Evolutionary conservation across 2,797 vertebrate genomes (phyloP).

Genomic region (Limosa lapponica): DNA sequence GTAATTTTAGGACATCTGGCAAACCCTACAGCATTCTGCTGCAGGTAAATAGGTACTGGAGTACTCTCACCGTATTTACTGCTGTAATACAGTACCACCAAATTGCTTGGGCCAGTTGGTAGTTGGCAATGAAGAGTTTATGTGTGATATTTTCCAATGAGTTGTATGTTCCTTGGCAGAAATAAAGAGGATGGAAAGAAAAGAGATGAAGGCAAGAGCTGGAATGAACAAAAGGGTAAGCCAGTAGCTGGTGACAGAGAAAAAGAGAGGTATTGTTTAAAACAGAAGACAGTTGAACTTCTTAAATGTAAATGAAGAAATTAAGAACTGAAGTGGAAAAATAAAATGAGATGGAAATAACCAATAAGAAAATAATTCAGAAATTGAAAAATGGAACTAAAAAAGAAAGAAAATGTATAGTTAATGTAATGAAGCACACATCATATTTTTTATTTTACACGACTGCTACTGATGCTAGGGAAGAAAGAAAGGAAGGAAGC

Average conservation of each 20-base stretch:
- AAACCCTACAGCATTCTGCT: background rate
- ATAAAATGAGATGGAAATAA: background rate
- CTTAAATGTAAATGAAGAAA: background rate
- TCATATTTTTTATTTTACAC: background rate
- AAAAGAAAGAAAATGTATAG: background rate
- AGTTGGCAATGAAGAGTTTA: background rate
- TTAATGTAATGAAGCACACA: background rate
- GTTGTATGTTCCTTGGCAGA: background rate
- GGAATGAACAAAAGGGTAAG: background rate
- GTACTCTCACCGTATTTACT: background rate
- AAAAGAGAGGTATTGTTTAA: background rate
- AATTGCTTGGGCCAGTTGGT: background rate
- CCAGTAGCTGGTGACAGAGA: background rate
- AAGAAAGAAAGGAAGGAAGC: background rate
- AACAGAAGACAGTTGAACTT: background rate
- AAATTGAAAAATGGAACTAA: background rate
- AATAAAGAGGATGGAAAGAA: background rate
- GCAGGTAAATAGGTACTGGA: background rate
- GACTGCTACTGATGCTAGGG: background rate
- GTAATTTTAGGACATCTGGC: background rate
- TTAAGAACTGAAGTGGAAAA: background rate
- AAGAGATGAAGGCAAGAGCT: background rate
- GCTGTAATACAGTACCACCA: background rate
- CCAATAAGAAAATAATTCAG: background rate
- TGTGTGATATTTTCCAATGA: background rate